A percentile compares a stretch with the other conserved stretches of the same genome.
phyloP scores from a whole-genome alignment of 2,888 invertebrate species.

The Chelonus formosanus region DNA sequence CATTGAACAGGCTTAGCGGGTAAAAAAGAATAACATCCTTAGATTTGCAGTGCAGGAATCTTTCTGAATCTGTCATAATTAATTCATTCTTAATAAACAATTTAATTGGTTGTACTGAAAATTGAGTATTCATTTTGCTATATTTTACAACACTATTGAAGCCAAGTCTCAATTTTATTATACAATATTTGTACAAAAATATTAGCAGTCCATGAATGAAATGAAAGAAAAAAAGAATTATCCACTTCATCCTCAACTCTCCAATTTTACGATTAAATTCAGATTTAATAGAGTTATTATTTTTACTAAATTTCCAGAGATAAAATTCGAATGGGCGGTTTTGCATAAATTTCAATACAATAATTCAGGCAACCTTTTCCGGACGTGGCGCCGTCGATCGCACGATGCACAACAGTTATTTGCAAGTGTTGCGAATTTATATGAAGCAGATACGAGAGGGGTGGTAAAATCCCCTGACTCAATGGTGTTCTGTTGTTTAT shows the following conservation, averaged over 20 bases:
- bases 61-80: too few relatives aligned
- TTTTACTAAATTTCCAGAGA: constrained; percentile 24
- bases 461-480: constrained; percentile 42
- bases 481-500: constrained; percentile 51
- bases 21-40: too few relatives aligned
- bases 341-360: constrained; percentile 29
- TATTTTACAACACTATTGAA: too few relatives aligned
- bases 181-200: too few relatives aligned
- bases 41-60: too few relatives aligned
- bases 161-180: too few relatives aligned
- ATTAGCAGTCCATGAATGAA: too few relatives aligned
- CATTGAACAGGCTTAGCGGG: too few relatives aligned
- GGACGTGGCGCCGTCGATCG: constrained; percentile 49
- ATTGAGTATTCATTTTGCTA: too few relatives aligned
- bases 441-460: constrained; percentile 48
- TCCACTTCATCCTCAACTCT: constrained; percentile 8
- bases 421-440: constrained; percentile 58
- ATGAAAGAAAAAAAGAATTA: not conserved
- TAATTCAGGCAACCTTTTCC: constrained; percentile 29
- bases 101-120: too few relatives aligned
- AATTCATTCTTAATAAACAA: too few relatives aligned
- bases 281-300: constrained; percentile 27
- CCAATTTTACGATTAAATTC: constrained; percentile 24
- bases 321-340: constrained; percentile 25
- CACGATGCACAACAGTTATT: constrained; percentile 53